phyloP scores from a whole-genome alignment of 2,888 invertebrate genomes.

The Sycophila texana region DNA sequence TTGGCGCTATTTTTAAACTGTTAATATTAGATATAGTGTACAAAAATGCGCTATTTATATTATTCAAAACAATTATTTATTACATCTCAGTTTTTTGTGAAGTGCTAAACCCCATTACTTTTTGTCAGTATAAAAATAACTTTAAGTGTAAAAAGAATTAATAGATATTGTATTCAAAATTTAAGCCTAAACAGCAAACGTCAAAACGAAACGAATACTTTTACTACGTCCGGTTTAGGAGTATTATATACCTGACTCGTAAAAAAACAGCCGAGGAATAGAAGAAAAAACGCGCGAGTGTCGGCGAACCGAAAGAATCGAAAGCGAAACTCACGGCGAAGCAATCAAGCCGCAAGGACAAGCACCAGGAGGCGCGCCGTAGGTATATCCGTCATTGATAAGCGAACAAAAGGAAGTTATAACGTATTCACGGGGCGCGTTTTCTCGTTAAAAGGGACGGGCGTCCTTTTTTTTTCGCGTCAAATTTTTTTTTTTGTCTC shows the following conservation, averaged over 20 bases:
- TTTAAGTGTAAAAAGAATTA: not conserved
- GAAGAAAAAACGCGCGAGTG: constrained; percentile 18
- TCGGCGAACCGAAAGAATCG: constrained; percentile 11
- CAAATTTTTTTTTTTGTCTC: constrained; percentile 1
- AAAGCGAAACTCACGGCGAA: constrained; percentile 12
- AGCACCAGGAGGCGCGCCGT: not conserved
- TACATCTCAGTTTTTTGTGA: not conserved
- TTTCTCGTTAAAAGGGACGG: constrained; percentile 12
- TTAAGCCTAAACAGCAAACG: not conserved
- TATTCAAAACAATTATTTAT: no score
- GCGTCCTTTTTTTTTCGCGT: constrained; percentile 1
- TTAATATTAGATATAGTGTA: not conserved
- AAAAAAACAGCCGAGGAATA: not conserved
- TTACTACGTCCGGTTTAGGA: no score
- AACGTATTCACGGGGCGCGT: constrained; percentile 11
- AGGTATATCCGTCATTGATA: constrained; percentile 1
- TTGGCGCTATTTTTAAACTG: no score
- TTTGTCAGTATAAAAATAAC: not conserved
- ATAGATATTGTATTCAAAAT: not conserved
- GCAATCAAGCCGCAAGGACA: constrained; percentile 1
- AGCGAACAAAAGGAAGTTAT: not conserved
- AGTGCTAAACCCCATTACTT: not conserved
- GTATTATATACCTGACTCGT: not conserved
- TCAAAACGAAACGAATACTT: no score
- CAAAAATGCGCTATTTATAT: not conserved